Base-by-base conservation (phyloP, 2,113 vertebrate species). In the Sigmodon hispidus region DNA sequence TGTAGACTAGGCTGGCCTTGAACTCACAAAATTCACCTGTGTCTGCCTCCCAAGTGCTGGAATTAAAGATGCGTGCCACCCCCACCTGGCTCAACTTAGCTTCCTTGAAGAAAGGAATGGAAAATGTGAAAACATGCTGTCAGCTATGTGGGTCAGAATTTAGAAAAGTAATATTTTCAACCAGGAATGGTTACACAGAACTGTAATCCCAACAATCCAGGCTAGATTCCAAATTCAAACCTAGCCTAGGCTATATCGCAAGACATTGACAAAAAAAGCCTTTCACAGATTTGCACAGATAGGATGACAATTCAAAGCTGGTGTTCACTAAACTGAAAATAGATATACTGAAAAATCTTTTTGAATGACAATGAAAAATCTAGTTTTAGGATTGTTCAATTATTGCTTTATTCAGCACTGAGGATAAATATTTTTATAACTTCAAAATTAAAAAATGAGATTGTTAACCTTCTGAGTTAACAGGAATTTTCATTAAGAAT, bases 391-490 rank as follows among this genome's bases (percentile, higher is more conserved):
- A 81, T 48, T 70, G 70, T 10, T 94, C 43, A 73, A 36, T 76
- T 40, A 90, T 15, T 72, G 40, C 11, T 94, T 97, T 96, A 65
- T 81, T 96, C 34, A 61, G 36, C 19, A 59, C 2, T 55, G 73
- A 40, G 36, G 94, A 93, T n/a, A 6, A 85, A 75, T 80, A 52
- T 16, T 36, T 34, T 45, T 11, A 77, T 69, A 90, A 94, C 55
- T 93, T 97, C 31, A 45, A 73, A 88, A 34, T 67, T 3, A 81
- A 40, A 92, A 21, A 83, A 79, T 57, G 34, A 75, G n/a, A n/a
- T 59, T 59, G 65, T 79, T 94, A 94, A 94, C 9, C 19, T 88
- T 65, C 55, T 88, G 55, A 94, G 22, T 26, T 89, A 73, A 6
- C 57, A 88, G 81, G 93, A 69, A 0, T 80, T 95, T 94, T 88